Evolutionary conservation across 2,113 vertebrate genomes (phyloP).

Genomic region (Lamprologus sp.): DNA sequence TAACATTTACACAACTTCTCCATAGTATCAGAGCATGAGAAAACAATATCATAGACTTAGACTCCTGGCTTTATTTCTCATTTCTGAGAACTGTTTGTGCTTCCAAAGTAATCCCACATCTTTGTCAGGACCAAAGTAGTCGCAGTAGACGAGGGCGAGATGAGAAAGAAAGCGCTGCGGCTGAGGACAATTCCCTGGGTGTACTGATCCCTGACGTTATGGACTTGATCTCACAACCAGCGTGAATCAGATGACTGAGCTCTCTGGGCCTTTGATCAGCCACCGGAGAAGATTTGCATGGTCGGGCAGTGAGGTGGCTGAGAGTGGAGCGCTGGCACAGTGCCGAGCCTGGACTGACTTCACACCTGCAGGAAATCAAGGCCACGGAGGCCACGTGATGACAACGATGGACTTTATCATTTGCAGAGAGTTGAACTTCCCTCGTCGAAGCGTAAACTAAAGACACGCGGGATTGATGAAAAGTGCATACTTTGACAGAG

Average conservation of each 20-base stretch:
- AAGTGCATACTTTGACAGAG: neutral
- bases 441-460: neutral
- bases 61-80: neutral
- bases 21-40: neutral
- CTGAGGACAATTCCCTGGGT: conserved; percentile 37
- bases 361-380: neutral
- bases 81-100: neutral
- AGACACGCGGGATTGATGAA: neutral
- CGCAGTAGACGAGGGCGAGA: neutral
- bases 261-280: conserved; percentile 52
- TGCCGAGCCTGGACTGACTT: neutral
- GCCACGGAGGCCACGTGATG: neutral
- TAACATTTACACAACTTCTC: neutral
- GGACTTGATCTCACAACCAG: conserved; percentile 51
- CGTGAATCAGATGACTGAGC: conserved; percentile 65
- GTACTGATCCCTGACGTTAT: conserved; percentile 44
- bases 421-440: neutral
- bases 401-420: neutral
- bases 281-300: conserved; percentile 42
- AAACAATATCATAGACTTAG: neutral
- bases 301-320: conserved; percentile 23
- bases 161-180: neutral
- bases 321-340: conserved; percentile 1
- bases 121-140: neutral
- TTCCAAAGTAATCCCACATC: conserved; percentile 8